These are phyloP conservation scores for Heliconius charithonia DNA, from an alignment of 2,888 invertebrate species.

Conservation along the genomic window DNA sequence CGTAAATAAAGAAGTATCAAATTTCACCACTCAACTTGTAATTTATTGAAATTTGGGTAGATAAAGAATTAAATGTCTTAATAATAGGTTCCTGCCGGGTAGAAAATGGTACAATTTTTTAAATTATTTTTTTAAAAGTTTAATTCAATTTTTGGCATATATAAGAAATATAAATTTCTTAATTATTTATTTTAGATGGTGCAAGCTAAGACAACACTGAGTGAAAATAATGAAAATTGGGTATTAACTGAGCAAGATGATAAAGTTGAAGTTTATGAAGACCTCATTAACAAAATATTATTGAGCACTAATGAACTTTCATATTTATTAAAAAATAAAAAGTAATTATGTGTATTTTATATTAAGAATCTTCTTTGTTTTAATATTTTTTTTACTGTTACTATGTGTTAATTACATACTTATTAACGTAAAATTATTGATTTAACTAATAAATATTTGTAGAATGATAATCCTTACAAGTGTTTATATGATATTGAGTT, in stretches of 20 bases:
- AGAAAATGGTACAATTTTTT: no score
- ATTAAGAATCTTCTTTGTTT: not conserved
- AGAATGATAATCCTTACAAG: no score
- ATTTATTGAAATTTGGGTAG: no score
- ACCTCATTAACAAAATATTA: conserved; percentile 67
- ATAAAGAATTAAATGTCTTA: no score
- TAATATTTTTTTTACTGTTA: not conserved
- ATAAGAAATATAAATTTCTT: not conserved
- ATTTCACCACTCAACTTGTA: no score
- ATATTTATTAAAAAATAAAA: conserved; percentile 67
- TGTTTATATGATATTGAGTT: no score
- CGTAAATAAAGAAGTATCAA: no score
- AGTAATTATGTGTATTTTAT: conserved; percentile 41
- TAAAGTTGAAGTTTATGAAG: conserved; percentile 62
- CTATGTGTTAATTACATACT: not conserved
- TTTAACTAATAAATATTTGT: not conserved
- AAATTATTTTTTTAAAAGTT: no score
- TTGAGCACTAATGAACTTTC: conserved; percentile 71
- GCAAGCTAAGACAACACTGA: conserved; percentile 63
- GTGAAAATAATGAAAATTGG: conserved; percentile 62
- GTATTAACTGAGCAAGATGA: conserved; percentile 51
- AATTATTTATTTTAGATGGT: conserved; percentile 62
- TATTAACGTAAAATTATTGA: not conserved
- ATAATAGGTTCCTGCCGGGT: no score
- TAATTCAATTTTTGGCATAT: not conserved